These are phyloP conservation scores for Leptinotarsa texana DNA, from an alignment of 1,140 invertebrate genomes.

Conservation along the genomic window DNA sequence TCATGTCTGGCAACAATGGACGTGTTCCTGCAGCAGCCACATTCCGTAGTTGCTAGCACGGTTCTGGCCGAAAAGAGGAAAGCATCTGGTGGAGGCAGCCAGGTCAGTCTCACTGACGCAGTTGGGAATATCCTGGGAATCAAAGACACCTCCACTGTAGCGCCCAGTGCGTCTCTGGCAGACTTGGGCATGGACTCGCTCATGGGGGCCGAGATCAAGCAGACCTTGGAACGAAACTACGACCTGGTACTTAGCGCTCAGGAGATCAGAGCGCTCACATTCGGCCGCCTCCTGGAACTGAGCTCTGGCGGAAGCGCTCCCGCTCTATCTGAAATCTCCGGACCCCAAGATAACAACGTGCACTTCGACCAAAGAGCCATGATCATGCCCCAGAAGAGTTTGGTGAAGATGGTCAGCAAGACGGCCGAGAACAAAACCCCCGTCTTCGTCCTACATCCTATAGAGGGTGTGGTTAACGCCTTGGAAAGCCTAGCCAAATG, in stretches of 20 bases:
- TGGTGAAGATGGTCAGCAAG: constrained; percentile 64
- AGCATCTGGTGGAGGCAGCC: constrained; percentile 52
- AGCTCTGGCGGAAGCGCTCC: constrained; percentile 56
- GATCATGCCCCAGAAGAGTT: constrained; percentile 67
- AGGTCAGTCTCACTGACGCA: constrained; percentile 69
- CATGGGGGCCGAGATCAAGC: constrained; percentile 98
- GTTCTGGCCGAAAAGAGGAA: constrained; percentile 78
- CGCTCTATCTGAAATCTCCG: constrained; percentile 39
- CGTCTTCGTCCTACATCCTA: constrained; percentile 74
- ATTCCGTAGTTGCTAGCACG: constrained; percentile 84
- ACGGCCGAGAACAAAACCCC: constrained; percentile 53
- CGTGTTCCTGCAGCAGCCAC: constrained; percentile 82
- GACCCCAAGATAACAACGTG: constrained; percentile 52
- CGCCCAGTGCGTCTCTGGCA: constrained; percentile 74
- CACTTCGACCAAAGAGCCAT: constrained; percentile 58
- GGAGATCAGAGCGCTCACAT: constrained; percentile 83
- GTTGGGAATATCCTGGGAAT: constrained; percentile 87
- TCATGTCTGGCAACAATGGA: constrained; percentile 88
- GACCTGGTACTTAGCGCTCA: constrained; percentile 86
- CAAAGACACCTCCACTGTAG: constrained; percentile 80
- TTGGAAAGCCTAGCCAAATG: constrained; percentile 71
- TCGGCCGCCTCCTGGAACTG: constrained; percentile 73
- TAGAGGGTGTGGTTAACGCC: constrained; percentile 82
- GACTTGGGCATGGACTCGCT: constrained; percentile 97
- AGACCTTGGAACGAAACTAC: constrained; percentile 90